A percentile compares a stretch with the other conserved stretches of the same genome.
Evolutionary conservation across 2,797 vertebrate genomes (phyloP).

Genomic region (Columba guinea): DNA sequence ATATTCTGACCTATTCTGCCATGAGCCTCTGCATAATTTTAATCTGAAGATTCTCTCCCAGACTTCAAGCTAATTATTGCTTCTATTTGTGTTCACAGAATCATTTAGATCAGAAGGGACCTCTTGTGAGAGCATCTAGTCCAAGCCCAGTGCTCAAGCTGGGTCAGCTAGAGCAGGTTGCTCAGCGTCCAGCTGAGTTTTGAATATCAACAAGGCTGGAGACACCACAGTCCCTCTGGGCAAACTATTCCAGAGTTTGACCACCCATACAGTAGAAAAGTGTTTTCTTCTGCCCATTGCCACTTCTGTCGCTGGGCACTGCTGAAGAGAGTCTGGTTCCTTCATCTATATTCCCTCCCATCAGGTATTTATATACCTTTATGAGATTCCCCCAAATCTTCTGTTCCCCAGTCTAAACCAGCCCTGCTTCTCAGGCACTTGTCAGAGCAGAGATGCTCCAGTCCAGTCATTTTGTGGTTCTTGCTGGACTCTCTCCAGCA

Average conservation of each 20-base stretch:
- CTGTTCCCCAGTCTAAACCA: neutral
- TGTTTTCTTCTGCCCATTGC: neutral
- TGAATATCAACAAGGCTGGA: neutral
- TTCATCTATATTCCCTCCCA: neutral
- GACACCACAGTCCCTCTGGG: neutral
- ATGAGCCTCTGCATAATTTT: neutral
- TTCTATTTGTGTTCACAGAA: neutral
- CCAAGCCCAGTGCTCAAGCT: neutral
- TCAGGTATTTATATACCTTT: neutral
- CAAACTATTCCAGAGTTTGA: neutral
- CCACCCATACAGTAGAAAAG: fast-evolving
- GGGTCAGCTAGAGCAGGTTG: neutral
- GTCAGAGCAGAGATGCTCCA: neutral
- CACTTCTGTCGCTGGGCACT: neutral
- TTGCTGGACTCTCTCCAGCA: neutral
- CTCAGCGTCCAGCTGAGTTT: neutral
- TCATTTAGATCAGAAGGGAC: neutral
- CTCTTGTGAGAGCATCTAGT: neutral
- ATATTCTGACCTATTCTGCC: neutral
- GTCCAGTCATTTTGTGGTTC: neutral
- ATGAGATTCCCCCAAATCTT: neutral
- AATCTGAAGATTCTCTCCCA: neutral
- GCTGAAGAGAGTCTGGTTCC: neutral
- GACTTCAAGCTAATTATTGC: neutral
- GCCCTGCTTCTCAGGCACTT: neutral